Evolutionary conservation across 1,140 invertebrate genomes (phyloP), one percentile per base, ranked within the genome.

Genomic region (Camponotus pennsylvanicus): DNA sequence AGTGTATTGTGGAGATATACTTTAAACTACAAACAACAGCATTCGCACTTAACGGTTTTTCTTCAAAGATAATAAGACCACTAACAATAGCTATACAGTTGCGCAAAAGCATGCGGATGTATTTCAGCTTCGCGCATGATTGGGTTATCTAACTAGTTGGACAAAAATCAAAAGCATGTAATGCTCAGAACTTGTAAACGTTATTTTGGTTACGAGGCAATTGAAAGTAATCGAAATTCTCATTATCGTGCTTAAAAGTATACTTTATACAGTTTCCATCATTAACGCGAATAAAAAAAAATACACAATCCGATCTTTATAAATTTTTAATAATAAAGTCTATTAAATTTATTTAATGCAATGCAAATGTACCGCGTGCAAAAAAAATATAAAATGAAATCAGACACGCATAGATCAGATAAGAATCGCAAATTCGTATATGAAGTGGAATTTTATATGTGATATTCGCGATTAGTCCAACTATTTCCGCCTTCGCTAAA

Each of bases 141-240:
- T 55, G 40, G 27, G 55, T 83, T 75, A 83, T 83, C 79, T 73
- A 75, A 37, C n/a, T 69, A 57, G 63, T 75, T 61, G 49, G 63
- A 40, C 32, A 83, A 83, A 83, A 75, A 83, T 83, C 27, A 21
- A 45, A 75, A 75, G 18, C 69, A n/a, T 59, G 66, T 82, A 82
- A 73, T 73, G 55, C 27, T n/a, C 18, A 11, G 42, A 34, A 21
- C 59, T 61, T 42, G 37, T 63, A 40, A 75, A 37, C 69, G 42
- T 73, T 71, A 82, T 27, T 21, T 83, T 49, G 52, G 55, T 52
- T 52, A 82, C 7, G 49, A 37, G 27, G 42, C 27, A 4, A 18
- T 27, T 13, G 55, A 73, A 34, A 55, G 18, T 32, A 37, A 83
- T 49, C 27, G 27, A 11, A 59, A 15, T 15, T 32, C 18, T 83